Conservation (phyloP, 2,888 invertebrate genomes). For the Tiliacea citrago region DNA sequence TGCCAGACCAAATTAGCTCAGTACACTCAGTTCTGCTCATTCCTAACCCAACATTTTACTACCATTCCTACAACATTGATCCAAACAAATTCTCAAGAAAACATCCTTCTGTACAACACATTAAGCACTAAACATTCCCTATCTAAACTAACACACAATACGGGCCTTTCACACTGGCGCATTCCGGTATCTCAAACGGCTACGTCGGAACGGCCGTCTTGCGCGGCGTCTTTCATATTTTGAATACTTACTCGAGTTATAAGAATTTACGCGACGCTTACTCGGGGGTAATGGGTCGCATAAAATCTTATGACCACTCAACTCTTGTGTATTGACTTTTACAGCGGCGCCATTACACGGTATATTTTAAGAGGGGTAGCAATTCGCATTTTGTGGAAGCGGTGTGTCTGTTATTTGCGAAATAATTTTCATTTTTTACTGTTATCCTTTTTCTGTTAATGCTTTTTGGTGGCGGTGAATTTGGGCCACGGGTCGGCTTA, state of each 20-base stretch:
- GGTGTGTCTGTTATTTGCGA: slow-evolving; percentile 64
- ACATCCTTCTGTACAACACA: slow-evolving; percentile 56
- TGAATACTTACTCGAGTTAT: slow-evolving; percentile 89
- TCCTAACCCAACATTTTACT: slow-evolving; percentile 22
- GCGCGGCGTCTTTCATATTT: slow-evolving; percentile 84
- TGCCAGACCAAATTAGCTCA: neutral
- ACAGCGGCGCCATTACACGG: slow-evolving; percentile 71
- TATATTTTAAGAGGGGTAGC: slow-evolving; percentile 74
- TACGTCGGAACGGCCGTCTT: slow-evolving; percentile 56
- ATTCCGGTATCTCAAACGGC: slow-evolving; percentile 65
- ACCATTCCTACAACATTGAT: slow-evolving; percentile 38
- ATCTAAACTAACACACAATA: slow-evolving; percentile 64
- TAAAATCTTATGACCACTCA: slow-evolving; percentile 90
- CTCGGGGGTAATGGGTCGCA: slow-evolving; percentile 84
- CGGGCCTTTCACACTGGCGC: slow-evolving; percentile 56
- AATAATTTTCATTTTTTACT: slow-evolving; percentile 61
- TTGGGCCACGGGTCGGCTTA: slow-evolving; percentile 23
- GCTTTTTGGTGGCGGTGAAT: slow-evolving; percentile 45
- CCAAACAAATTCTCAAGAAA: slow-evolving; percentile 59
- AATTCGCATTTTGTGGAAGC: slow-evolving; percentile 68
- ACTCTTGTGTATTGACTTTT: slow-evolving; percentile 88
- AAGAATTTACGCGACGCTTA: slow-evolving; percentile 90
- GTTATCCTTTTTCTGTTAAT: slow-evolving; percentile 59
- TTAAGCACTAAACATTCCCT: slow-evolving; percentile 64
- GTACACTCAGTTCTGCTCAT: neutral